phyloP scores from a whole-genome alignment of 2,113 vertebrate genomes.

The Malurus melanocephalus region DNA sequence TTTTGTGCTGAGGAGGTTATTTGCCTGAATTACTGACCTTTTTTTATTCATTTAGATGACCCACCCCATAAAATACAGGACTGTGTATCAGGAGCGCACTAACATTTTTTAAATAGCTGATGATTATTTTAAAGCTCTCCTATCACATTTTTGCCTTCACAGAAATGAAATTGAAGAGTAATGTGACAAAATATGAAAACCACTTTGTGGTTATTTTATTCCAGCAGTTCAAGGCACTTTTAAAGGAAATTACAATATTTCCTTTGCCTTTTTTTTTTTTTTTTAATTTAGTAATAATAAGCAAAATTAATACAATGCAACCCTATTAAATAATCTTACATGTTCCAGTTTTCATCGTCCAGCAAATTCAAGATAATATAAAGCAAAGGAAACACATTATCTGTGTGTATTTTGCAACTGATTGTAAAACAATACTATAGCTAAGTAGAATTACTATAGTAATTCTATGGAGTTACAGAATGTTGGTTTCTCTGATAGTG shows the following conservation, averaged over 20 bases:
- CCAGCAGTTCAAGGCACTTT: neutral
- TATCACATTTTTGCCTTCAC: neutral
- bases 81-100: neutral
- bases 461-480: fast-evolving
- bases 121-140: neutral
- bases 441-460: neutral
- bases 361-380: neutral
- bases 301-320: neutral
- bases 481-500: neutral
- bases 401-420: neutral
- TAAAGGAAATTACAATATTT: neutral
- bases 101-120: neutral
- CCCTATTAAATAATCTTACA: neutral
- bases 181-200: neutral
- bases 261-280: neutral
- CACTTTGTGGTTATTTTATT: neutral
- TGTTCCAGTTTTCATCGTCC: neutral
- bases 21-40: neutral
- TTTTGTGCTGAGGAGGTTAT: neutral
- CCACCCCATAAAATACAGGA: neutral
- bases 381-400: neutral
- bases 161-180: neutral
- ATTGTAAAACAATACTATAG: neutral
- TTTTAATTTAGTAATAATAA: neutral
- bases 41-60: neutral